Evolutionary conservation across 2,888 invertebrate species (phyloP).

Genomic region (Synanthedon tipuliformis): DNA sequence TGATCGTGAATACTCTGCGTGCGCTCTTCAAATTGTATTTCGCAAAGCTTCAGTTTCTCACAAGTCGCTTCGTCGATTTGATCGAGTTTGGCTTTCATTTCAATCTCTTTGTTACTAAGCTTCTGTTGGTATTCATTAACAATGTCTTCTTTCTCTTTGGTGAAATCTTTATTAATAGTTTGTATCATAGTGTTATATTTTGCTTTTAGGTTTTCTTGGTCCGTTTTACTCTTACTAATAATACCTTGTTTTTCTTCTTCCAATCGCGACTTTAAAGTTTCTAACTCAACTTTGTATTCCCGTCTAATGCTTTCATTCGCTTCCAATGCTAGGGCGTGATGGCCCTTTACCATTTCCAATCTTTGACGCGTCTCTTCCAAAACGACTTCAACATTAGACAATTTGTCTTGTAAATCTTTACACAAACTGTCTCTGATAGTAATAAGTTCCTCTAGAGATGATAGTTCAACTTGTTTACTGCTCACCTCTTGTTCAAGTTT

Average conservation of each 20-base stretch:
- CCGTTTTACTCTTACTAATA: conserved; percentile 39
- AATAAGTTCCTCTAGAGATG: conserved; percentile 54
- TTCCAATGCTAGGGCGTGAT: conserved; percentile 59
- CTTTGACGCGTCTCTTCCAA: conserved; percentile 54
- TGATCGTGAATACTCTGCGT: conserved; percentile 45
- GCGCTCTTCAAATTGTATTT: conserved; percentile 62
- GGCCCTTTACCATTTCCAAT: conserved; percentile 63
- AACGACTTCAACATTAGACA: conserved; percentile 38
- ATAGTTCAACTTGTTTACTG: conserved; percentile 50
- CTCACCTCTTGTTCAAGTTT: conserved; percentile 50
- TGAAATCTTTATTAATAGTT: conserved; percentile 37
- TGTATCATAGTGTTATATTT: conserved; percentile 43
- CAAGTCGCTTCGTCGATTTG: conserved; percentile 56
- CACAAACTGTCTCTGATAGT: conserved; percentile 55
- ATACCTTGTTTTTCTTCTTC: conserved; percentile 59
- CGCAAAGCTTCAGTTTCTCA: conserved; percentile 56
- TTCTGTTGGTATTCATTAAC: conserved; percentile 42
- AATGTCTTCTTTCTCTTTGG: conserved; percentile 44
- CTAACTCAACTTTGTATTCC: conserved; percentile 58
- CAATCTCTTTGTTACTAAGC: conserved; percentile 38
- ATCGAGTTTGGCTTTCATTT: conserved; percentile 59
- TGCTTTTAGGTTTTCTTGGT: conserved; percentile 44
- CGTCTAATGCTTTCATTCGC: conserved; percentile 64
- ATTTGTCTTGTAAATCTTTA: conserved; percentile 55
- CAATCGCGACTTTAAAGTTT: conserved; percentile 49